Evolutionary conservation across 2,113 vertebrate species (phyloP), one percentile per base, ranked within the genome.

Genomic region (Scopus umbretta): DNA sequence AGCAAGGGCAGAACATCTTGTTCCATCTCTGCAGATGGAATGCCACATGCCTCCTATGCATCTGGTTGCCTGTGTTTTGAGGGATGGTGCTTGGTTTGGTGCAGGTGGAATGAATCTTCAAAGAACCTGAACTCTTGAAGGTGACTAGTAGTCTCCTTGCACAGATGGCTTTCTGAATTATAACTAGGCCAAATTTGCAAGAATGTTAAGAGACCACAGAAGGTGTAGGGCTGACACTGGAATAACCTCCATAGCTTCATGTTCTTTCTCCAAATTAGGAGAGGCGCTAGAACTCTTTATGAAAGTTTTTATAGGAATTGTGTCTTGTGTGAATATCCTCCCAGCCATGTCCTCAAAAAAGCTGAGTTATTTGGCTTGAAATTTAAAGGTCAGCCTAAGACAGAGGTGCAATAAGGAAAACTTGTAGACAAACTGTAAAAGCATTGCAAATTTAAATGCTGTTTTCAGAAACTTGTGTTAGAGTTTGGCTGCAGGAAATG

Each of bases 101-200:
- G 65, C 80, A 94, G 52, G 38, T 75, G 56, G 47, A 87, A 65
- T 30, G 70, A 79, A n/a, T 68, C 49, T 63, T 85, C 49, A 52
- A 61, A 85, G 65, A 79, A 81, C 40, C 56, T 47, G n/a, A 80
- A 59, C 70, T 81, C 11, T 18, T 84, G 84, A 56, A 89, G 73
- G 65, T 81, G 76, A 78, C 73, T 74, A 10, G 61, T 36, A 85
- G 73, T 94, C 34, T 86, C 50, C 63, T 95, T 76, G 73, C 61
- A 85, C 94, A 95, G 80, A 92, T 89, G 86, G 84, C 65, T 96
- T 66, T 65, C 84, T 68, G 56, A 85, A 22, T 89, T 91, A 71
- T 71, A 95, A 81, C 76, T 91, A 81, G 84, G 94, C 76, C 43
- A 91, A 87, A 87, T 80, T 79, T 84, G 43, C 83, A 71, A 27